Base-by-base conservation (phyloP, 1,140 invertebrate genomes). In the Pseudomyrmex concolor region DNA sequence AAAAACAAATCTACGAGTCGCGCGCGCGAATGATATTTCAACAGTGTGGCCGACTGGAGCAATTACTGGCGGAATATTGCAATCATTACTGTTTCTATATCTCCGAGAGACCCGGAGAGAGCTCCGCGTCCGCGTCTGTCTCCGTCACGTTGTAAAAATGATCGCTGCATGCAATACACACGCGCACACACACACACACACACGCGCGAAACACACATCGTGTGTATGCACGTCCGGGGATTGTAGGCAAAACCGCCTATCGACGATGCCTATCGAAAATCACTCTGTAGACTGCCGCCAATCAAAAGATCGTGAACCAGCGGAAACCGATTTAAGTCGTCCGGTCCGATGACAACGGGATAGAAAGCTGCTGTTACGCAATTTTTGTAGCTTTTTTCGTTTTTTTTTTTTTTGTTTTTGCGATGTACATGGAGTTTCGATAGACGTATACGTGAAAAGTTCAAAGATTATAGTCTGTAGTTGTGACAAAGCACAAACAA, bases 21-120 rank as follows among this genome's bases (percentile, higher is more conserved):
- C 76, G 76, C 71, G 86, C 84, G 84, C 73, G 86, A 87, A 88
- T 88, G 86, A 88, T 86, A 66, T 88, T 88, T 88, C 86, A 88
- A 88, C 85, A 60, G 82, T 77, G 86, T 59, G 86, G 86, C 83
- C 86, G 83, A 87, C 86, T 88, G 86, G 85, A 87, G 85, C 86
- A 87, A 87, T 87, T 87, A 87, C 86, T 76, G 71, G 73, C 77
- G 83, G 87, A 88, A 88, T 88, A 88, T 88, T 88, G 87, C 83
- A 77, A 88, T 88, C 87, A 88, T 88, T 88, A 88, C 86, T 34
- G 87, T 85, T 83, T 88, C 87, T 87, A 85, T 88, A 76, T 63
- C 54, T 17, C 54, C 54, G 76, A 25, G 19, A 12, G 19, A 12
- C 54, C 12, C 68, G 80, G 67, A 34, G 34, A 34, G 43, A 19